Percentiles rank a stretch among this genome's conserved stretches.
Evolutionary conservation across 2,797 vertebrate species (phyloP).

Genomic region (Falco rusticolus): DNA sequence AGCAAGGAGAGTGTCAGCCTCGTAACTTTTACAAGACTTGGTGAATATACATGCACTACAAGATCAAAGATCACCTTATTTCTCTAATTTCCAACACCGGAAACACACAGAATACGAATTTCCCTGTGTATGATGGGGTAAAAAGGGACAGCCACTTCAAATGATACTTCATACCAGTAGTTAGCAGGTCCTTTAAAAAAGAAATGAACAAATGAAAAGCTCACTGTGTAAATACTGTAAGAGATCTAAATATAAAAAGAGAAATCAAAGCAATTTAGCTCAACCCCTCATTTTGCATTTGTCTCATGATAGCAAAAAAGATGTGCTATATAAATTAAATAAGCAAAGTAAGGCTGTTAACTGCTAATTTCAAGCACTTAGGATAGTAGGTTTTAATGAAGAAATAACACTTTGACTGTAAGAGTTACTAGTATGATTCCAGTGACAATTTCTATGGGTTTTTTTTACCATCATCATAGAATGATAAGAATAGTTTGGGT

Average conservation of each 20-base stretch:
- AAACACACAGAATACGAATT: neutral
- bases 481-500: too few species aligned
- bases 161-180: neutral
- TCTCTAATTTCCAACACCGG: neutral
- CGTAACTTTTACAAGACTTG: neutral
- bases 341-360: neutral
- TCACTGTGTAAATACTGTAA: neutral
- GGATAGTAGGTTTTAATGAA: neutral
- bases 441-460: neutral
- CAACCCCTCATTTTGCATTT: neutral
- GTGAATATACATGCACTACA: neutral
- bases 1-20: neutral
- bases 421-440: neutral
- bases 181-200: neutral
- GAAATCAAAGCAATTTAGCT: neutral
- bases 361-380: neutral
- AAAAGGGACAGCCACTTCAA: neutral
- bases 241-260: neutral
- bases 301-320: neutral
- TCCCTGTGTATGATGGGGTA: neutral
- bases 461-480: neutral
- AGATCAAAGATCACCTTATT: neutral
- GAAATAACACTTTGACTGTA: neutral
- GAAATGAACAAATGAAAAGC: neutral
- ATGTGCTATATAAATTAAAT: neutral